phyloP scores from a whole-genome alignment of 1,140 invertebrate genomes.

The Diachasmimorpha longicaudata region DNA sequence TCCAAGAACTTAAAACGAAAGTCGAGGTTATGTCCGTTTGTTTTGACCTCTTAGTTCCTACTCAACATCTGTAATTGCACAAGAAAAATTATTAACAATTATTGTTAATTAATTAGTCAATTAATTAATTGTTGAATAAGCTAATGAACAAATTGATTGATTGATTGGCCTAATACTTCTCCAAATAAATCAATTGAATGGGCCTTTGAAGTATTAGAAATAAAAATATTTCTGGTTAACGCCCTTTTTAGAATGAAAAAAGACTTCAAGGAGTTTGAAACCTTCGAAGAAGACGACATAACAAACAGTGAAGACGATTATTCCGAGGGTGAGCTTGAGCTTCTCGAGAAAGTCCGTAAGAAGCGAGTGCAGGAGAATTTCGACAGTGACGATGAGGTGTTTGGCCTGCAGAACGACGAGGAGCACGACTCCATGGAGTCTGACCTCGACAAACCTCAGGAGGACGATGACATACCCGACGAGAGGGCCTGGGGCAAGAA shows the following conservation, averaged over 20 bases:
- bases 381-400: conserved; percentile 71
- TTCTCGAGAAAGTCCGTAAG: conserved; percentile 69
- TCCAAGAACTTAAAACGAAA: background rate
- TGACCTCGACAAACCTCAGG: conserved; percentile 63
- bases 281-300: conserved; percentile 59
- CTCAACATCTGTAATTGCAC: no score
- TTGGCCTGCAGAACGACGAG: conserved; percentile 60
- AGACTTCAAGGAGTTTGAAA: conserved; percentile 19
- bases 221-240: no score
- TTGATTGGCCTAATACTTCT: no score
- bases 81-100: background rate
- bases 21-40: background rate
- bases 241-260: conserved; percentile 15
- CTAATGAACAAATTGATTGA: no score
- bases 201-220: no score
- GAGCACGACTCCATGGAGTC: conserved; percentile 53
- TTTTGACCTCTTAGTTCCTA: background rate
- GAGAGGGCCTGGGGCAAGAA: conserved; percentile 86
- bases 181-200: no score
- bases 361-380: conserved; percentile 61
- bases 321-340: conserved; percentile 67
- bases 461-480: conserved; percentile 70
- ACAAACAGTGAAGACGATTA: conserved; percentile 77
- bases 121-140: no score
- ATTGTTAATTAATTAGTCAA: no score